Evolutionary conservation across 92 coral and sea anemone genomes (phyloP).

Genomic region (Siderastrea siderea): DNA sequence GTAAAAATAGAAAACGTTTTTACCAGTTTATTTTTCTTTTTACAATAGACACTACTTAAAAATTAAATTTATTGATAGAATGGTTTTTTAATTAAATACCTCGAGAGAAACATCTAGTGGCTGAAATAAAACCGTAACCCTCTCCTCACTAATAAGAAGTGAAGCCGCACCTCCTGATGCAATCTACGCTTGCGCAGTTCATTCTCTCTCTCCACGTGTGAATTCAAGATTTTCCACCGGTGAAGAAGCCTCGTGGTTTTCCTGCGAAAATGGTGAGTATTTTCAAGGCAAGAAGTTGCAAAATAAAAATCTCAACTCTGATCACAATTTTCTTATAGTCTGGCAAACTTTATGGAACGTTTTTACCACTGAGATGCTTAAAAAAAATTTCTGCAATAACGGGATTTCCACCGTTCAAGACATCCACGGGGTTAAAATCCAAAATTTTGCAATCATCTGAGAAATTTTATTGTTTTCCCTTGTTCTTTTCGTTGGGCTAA

Average conservation of each 20-base stretch:
- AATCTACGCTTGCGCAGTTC: constrained; percentile 30
- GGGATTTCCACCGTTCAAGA: neutral
- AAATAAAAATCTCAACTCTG: neutral
- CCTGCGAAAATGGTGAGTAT: constrained; percentile 41
- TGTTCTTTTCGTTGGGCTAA: neutral
- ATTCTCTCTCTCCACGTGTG: constrained; percentile 34
- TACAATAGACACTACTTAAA: too few species aligned
- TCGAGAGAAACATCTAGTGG: neutral
- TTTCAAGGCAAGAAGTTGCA: neutral
- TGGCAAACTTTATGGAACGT: neutral
- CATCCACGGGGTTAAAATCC: too few species aligned
- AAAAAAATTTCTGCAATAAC: neutral
- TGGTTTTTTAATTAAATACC: neutral
- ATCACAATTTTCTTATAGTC: neutral
- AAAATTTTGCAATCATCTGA: too few species aligned
- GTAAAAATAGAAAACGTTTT: neutral
- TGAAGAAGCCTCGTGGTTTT: neutral
- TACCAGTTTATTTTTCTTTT: neutral
- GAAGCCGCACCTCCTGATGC: constrained; percentile 22
- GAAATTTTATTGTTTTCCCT: neutral
- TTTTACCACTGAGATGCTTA: neutral
- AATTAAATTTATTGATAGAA: neutral
- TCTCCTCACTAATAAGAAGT: neutral
- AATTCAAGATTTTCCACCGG: constrained; percentile 2
- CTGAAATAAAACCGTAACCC: too few species aligned